Evolutionary conservation across 2,113 vertebrate species (phyloP).

Genomic region (Stegostoma tigrinum): DNA sequence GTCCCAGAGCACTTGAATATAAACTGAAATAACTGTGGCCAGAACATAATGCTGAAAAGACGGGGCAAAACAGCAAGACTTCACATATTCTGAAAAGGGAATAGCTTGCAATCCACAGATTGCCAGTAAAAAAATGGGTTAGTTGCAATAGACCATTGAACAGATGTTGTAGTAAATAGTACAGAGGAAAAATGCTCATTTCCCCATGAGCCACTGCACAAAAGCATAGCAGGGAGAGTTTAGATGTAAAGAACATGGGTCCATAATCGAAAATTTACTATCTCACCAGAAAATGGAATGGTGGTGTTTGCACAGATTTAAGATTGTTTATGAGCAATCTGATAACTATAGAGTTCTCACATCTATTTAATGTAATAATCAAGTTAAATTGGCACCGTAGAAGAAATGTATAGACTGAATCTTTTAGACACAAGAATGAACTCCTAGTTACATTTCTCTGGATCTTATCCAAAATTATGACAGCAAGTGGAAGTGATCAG

Average conservation of each 20-base stretch:
- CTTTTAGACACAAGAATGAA: neutral
- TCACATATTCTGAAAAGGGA: neutral
- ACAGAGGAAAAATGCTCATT: neutral
- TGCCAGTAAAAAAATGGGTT: neutral
- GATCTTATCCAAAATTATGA: neutral
- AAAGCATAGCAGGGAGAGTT: neutral
- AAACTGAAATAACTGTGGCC: neutral
- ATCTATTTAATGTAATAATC: neutral
- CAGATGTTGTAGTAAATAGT: neutral
- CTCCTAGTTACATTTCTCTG: neutral
- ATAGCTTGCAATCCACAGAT: neutral
- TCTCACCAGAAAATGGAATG: neutral
- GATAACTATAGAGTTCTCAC: neutral
- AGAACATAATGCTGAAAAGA: neutral
- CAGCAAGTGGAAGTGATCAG: neutral
- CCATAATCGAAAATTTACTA: neutral
- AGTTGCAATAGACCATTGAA: neutral
- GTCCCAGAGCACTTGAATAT: neutral
- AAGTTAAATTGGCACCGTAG: neutral
- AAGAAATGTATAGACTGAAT: neutral
- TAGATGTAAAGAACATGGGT: neutral
- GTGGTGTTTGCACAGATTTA: neutral
- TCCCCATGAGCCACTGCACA: neutral
- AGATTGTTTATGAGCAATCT: neutral
- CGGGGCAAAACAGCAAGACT: neutral